Base-by-base conservation (phyloP, 2,888 invertebrate genomes). In the Odontocolon sp. region DNA sequence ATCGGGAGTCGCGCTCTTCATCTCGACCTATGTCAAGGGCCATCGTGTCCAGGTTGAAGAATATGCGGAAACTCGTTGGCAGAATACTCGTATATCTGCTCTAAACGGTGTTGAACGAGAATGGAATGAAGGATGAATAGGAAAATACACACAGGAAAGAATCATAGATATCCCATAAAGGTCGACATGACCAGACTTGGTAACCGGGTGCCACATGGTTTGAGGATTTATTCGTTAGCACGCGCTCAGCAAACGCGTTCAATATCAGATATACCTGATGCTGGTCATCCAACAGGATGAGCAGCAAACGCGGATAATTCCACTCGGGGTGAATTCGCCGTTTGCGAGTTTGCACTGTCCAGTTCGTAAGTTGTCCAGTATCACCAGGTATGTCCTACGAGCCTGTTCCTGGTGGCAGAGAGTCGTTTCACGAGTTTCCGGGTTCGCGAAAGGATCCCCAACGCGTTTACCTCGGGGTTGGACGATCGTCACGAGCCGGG, bases 181-280 rank as follows among this genome's bases (percentile, higher is more conserved):
- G 56, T 69, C 50, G 66, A 64, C 59, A 59, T 45, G 57, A n/a
- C 23, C 50, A 56, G 14, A 52, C 64, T 16, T n/a, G 56, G 42
- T 14, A 47, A 64, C 63, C 57, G 59, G 59, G 31, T 52, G 75
- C 36, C 36, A 52, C 54, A 45, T 45, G 36, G 18, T 36, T 31
- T 16, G 6, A 52, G 52, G 42, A n/a, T 45, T 75, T 47, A 54
- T 67, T 79, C 79, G 80, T 80, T 79, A 80, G 80, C 81, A 81
- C 81, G 80, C 79, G 81, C 66, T 52, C 5, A 45, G 5, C 59
- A 40, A 59, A 40, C 42, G 9, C 6, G 56, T n/a, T 38, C 56
- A 26, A 23, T 47, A 47, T 63, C 63, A 47, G 50, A 47, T 47
- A 36, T 63, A 31, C 70, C 40, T 45, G 54, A 23, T 68, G 68